Evolutionary conservation across 2,113 vertebrate genomes (phyloP), one percentile per base, ranked within the genome.

Genomic region (Porphyrio hochstetteri): DNA sequence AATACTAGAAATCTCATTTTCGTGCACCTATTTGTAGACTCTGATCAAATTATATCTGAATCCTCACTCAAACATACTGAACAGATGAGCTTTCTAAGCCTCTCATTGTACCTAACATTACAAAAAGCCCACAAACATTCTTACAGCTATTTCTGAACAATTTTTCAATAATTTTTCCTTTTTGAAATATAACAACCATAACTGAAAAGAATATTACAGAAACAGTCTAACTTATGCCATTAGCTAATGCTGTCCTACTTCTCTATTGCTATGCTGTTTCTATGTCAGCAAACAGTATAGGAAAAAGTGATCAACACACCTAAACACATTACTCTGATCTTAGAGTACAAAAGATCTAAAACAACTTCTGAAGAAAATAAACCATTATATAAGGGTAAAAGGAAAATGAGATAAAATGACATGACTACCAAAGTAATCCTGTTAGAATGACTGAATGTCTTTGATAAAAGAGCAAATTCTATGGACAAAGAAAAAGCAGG

Each of bases 21-120:
- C 70, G 55, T 79, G 48, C 44, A 76, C 44, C 28, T 87, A 53
- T 76, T 79, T 85, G 40, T 75, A 24, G 48, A 65, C 57, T 82
- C 35, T 72, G 82, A 88, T 88, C 67, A 92, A 87, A 95, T 89
- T 71, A 87, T 53, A 57, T 50, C 44, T 76, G 89, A 95, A 95
- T 94, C 56, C 64, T 85, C 53, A 75, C n/a, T 91, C 48, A 67
- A 78, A 87, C 44, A 48, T 76, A 82, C 16, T 61, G 78, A 93
- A 78, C 21, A 92, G 69, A 76, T 69, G 69, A 89, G 81, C 35
- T 79, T 95, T 89, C 61, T 56, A 68, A 91, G 57, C 31, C 35
- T 95, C 57, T 82, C 78, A 27, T 68, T 67, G 46, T 40, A 89
- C 89, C 24, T n/a, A 57, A 53, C 16, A 28, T 69, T 89, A 79